Percentiles rank a stretch among this genome's conserved stretches.
These are phyloP conservation scores for Drosophila borealis DNA, from an alignment of 2,888 invertebrate genomes.

Conservation along the genomic window DNA sequence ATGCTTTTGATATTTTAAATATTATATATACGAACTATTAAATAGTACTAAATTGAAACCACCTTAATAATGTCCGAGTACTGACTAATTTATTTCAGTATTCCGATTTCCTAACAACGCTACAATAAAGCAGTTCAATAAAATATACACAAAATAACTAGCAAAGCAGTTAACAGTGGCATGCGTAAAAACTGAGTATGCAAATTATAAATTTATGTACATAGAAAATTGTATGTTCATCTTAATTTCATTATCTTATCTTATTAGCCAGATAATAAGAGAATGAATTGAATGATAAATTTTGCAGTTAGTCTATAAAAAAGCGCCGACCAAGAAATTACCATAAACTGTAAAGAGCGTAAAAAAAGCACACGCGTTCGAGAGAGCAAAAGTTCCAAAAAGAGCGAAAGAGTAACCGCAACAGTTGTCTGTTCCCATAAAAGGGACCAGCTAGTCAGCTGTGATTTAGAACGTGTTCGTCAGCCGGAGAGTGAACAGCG, in stretches of 20 bases:
- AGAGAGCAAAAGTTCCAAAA: conserved; percentile 1
- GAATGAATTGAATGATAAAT: conserved; percentile 3
- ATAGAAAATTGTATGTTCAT: background rate
- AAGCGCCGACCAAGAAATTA: background rate
- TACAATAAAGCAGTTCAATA: conserved; percentile 4
- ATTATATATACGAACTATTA: too few species aligned
- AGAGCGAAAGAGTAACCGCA: background rate
- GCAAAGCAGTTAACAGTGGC: too few species aligned
- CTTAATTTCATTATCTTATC: conserved; percentile 1
- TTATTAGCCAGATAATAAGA: background rate
- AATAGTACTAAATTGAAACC: too few species aligned
- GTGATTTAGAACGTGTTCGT: conserved; percentile 1
- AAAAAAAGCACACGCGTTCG: background rate
- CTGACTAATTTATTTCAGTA: too few species aligned
- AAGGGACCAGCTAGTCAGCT: conserved; percentile 6
- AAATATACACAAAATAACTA: background rate
- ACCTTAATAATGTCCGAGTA: too few species aligned
- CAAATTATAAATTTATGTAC: background rate
- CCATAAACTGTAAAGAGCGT: background rate
- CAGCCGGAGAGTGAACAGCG: conserved; percentile 35
- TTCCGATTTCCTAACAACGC: too few species aligned
- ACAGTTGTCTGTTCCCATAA: conserved; percentile 15
- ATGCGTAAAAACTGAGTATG: background rate
- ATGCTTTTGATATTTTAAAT: too few species aligned
- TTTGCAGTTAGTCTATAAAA: background rate